Evolutionary conservation across 2,888 invertebrate species (phyloP), one percentile per base, ranked within the genome.

Genomic region (Plagodis pulveraria): DNA sequence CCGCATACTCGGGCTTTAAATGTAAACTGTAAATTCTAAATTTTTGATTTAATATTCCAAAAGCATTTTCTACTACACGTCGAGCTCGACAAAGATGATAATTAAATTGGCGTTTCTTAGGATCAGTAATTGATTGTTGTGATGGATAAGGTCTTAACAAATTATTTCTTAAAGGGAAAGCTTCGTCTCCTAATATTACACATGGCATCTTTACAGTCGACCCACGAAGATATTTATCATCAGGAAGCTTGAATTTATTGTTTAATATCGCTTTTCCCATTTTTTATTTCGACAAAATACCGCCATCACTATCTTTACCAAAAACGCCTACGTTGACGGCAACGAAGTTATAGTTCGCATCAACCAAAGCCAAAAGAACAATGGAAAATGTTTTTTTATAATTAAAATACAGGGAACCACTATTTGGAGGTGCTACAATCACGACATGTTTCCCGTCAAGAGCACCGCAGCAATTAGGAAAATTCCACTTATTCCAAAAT

Each of bases 401-500:
- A 47, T 55, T 59, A 55, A 57, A 58, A 50, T 50, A 62, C 54
- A 50, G 46, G 47, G 58, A 44, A 44, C 51, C 44, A 52, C 51
- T 52, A 22, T 45, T 44, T 52, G 51, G 44, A 36, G 44, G 51
- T 52, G 44, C 51, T 44, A 52, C 44, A 44, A 45, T 52, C 36
- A 44, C 38, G n/a, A n/a, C n/a, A n/a, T n/a, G n/a, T n/a, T n/a
- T n/a, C n/a, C n/a, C n/a, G n/a, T n/a, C n/a, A n/a, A 55, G 55
- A 42, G 42, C 42, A 41, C n/a, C 54, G 40, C 51, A 40, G 47
- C 41, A 65, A 50, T 65, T 59, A 42, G 70, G 66, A 54, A 71
- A 68, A 58, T 69, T 63, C 62, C 67, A 71, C 36, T 41, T 63
- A 60, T 58, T 61, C 60, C 56, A 61, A 52, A 61, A 60, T 53